Conservation (phyloP, 2,113 vertebrate species). For the Tachuris rubrigastra region DNA sequence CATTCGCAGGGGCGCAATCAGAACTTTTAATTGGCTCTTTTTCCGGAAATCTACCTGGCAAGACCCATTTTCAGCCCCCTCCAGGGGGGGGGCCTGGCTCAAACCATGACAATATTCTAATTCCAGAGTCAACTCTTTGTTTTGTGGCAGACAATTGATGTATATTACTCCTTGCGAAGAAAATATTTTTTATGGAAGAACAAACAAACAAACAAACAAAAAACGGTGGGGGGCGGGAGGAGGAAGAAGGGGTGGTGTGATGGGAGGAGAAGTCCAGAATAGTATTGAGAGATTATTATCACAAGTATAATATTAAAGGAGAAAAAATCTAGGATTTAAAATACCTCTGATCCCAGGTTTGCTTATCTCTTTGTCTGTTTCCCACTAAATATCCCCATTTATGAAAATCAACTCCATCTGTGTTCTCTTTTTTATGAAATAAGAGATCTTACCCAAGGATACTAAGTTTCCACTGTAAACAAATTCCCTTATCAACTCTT, state of each 20-base stretch:
- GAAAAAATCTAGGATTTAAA: background rate
- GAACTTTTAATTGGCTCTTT: too few relatives aligned
- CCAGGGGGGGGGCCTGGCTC: too few relatives aligned
- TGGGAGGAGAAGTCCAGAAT: background rate
- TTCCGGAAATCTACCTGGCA: too few relatives aligned
- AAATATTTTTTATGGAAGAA: background rate
- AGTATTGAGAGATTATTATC: background rate
- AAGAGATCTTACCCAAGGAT: background rate
- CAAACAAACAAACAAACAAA: too few relatives aligned
- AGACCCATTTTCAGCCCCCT: too few relatives aligned
- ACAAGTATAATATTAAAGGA: background rate
- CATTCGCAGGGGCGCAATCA: too few relatives aligned
- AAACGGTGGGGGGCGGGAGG: too few relatives aligned
- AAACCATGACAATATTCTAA: too few relatives aligned
- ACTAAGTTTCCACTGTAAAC: background rate
- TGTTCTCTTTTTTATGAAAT: background rate
- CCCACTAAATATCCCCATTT: background rate
- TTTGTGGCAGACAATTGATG: background rate
- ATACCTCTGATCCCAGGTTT: background rate
- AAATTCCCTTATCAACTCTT: background rate
- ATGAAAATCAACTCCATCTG: background rate
- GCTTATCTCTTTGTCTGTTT: background rate
- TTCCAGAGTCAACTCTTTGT: background rate
- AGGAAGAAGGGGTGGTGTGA: too few relatives aligned
- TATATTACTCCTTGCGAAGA: background rate